Conservation (phyloP, 2,888 invertebrate species). For the Orthosia cruda region DNA sequence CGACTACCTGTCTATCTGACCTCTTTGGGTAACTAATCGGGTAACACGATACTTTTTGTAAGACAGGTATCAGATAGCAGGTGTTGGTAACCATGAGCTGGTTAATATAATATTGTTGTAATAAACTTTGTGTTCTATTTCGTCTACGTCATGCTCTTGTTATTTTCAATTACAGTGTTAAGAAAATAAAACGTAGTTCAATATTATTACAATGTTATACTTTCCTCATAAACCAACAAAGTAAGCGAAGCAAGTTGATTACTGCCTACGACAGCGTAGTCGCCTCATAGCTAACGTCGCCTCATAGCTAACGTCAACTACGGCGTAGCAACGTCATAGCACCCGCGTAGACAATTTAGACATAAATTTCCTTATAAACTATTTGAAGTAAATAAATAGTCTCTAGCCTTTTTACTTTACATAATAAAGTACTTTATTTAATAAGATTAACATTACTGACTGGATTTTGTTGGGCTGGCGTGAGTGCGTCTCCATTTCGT, state of each 20-base stretch:
- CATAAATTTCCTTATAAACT: conserved; percentile 2
- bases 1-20: no score
- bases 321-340: conserved; percentile 36
- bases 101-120: no score
- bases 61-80: no score
- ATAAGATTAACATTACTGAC: not conserved
- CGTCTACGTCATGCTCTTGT: not conserved
- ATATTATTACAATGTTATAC: conserved; percentile 25
- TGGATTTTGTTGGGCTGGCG: no score
- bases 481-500: no score
- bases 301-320: conserved; percentile 26
- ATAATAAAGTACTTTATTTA: not conserved
- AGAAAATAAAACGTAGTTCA: conserved; percentile 35
- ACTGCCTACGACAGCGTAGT: conserved; percentile 28
- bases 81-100: no score
- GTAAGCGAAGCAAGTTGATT: conserved; percentile 44
- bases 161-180: conserved; percentile 18
- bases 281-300: conserved; percentile 23
- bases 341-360: not conserved
- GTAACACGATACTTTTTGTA: no score
- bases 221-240: conserved; percentile 34
- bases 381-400: conserved; percentile 6
- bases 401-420: not conserved
- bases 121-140: not conserved
- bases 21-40: no score